These are phyloP conservation scores for Puntigrus tetrazona DNA, from an alignment of 2,113 vertebrate genomes.

Conservation along the genomic window DNA sequence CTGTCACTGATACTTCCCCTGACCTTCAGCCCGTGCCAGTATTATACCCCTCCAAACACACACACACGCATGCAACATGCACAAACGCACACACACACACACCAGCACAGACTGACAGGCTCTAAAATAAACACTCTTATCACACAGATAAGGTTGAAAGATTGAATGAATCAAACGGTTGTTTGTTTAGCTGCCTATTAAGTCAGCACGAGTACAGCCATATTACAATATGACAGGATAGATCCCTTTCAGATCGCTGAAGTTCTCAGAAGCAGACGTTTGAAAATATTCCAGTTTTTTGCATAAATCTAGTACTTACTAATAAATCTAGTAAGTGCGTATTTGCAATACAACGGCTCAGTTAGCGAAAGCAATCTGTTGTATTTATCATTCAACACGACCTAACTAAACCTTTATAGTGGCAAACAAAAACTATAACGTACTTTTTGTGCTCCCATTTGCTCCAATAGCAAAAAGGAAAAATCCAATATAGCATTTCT, in stretches of 20 bases:
- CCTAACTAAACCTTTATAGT: background rate
- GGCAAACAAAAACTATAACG: background rate
- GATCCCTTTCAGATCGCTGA: background rate
- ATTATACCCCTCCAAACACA: conserved; percentile 52
- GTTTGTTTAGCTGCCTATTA: background rate
- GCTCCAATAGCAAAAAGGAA: background rate
- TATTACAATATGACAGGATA: conserved; percentile 1
- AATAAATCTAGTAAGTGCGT: background rate
- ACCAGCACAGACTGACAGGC: conserved; percentile 24
- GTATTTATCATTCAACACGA: no score
- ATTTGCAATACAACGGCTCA: background rate
- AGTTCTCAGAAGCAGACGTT: background rate
- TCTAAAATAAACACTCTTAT: conserved; percentile 50
- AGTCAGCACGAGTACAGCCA: background rate
- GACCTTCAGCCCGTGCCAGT: conserved; percentile 79
- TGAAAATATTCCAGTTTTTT: background rate
- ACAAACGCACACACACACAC: conserved; percentile 49
- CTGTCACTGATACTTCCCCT: conserved; percentile 88
- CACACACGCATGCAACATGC: conserved; percentile 52
- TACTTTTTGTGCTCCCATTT: background rate
- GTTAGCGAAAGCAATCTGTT: no score
- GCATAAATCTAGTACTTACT: no score
- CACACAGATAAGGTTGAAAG: conserved; percentile 28
- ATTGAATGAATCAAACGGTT: background rate
- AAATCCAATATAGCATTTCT: background rate